Evolutionary conservation across 2,888 invertebrate genomes (phyloP), one percentile per base, ranked within the genome.

Genomic region (Esperia sulphurella): DNA sequence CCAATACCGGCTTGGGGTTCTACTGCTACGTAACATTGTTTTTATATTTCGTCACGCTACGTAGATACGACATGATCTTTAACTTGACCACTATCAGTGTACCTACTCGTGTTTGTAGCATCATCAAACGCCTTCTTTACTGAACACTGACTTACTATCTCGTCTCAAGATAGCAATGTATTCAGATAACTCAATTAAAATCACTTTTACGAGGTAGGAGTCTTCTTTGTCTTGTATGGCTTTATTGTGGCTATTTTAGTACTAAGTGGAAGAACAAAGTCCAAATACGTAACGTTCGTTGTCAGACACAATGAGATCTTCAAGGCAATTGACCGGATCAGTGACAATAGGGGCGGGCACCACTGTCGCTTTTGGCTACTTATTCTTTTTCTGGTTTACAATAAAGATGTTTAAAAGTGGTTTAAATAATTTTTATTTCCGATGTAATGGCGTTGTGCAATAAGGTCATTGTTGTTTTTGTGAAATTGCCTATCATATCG

Each of bases 31-130:
- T 59, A 57, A 59, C 51, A 41, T 49, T 54, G 53, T 56, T 52
- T 52, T 54, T 43, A 52, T 30, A 55, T 59, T 57, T 59, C 59
- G 53, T 59, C 55, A 59, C 54, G 52, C 41, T 14, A 38, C 31
- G 46, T 39, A 29, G 43, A 35, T 48, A 49, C 39, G 46, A 13
- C 10, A 12, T 48, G 48, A 51, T 48, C 51, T 51, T 43, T 51
- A 39, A 31, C 48, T 43, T 44, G 43, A 14, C 48, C 41, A 39
- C 8, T 43, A 44, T 48, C 53, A 55, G 42, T 4, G 46, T 53
- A 42, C 48, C 51, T 52, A 55, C 41, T 47, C 53, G 49, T 50
- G 48, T 14, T 38, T 12, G 10, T 33, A 33, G 8, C 41, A 8
- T 33, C 10, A 2, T 21, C 2, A 21, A 21, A 21, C 21, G 21